Evolutionary conservation across 2,113 vertebrate genomes (phyloP).

Genomic region (Scomber scombrus): DNA sequence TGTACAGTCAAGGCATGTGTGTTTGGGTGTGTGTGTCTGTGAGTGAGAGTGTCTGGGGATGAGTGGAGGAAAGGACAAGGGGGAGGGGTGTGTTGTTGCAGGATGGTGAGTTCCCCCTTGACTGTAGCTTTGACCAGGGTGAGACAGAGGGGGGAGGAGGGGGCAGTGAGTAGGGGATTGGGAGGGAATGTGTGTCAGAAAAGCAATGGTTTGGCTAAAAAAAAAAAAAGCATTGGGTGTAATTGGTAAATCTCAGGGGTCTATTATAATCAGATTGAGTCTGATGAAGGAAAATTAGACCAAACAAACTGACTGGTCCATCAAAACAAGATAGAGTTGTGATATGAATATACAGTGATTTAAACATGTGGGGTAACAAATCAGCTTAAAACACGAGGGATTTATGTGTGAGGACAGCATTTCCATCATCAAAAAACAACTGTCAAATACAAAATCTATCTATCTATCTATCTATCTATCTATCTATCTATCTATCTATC

Average conservation of each 20-base stretch:
- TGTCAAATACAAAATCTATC: conserved; percentile 14
- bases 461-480: not conserved
- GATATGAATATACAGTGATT: conserved; percentile 55
- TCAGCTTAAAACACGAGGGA: conserved; percentile 62
- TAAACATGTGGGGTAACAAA: conserved; percentile 60
- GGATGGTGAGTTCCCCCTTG: conserved; percentile 53
- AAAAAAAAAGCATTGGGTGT: conserved; percentile 52
- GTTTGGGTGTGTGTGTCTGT: conserved; percentile 51
- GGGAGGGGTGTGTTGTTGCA: conserved; percentile 44
- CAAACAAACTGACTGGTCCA: conserved; percentile 53
- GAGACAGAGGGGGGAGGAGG: conserved; percentile 59
- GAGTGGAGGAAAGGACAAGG: conserved; percentile 33
- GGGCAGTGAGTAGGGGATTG: conserved; percentile 28
- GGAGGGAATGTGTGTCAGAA: conserved; percentile 61
- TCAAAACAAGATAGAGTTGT: conserved; percentile 51
- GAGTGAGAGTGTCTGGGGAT: conserved; percentile 72
- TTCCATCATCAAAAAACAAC: conserved; percentile 35
- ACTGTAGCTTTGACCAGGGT: conserved; percentile 72
- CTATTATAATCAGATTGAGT: conserved; percentile 26
- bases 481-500: not conserved
- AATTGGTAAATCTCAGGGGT: conserved; percentile 42
- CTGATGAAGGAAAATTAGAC: conserved; percentile 41
- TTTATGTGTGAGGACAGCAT: conserved; percentile 34
- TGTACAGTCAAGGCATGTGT: conserved; percentile 65
- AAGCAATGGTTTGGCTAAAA: conserved; percentile 58